Evolutionary conservation across 2,888 invertebrate genomes (phyloP), one percentile per base, ranked within the genome.

Genomic region (Pollenia angustigena): DNA sequence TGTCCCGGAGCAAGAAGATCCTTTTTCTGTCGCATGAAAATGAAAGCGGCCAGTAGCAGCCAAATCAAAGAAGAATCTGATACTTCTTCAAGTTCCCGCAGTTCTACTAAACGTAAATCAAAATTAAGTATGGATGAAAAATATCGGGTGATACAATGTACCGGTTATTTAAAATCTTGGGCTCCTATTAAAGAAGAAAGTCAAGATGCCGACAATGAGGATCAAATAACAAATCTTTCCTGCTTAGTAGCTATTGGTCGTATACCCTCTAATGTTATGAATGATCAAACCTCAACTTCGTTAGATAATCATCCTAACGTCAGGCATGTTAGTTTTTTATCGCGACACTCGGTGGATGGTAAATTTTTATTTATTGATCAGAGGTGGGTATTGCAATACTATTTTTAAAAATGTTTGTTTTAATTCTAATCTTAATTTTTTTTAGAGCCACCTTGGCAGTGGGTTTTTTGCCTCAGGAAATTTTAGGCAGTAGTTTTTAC

Each of bases 11-110:
- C 98, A 0, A 94, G 98, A 4, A 95, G 99, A 52, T 98, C 98
- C 0, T 99, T 99, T 93, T 98, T 98, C 93, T 99, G 98, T 92
- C 96, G 98, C 85, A 98, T 98, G 96, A 98, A 98, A 93, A 96
- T 96, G 90, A 97, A 97, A 92, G 92, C 94, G 10, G 46, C 80
- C 54, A 90, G 93, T 3, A 93, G 94, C 16, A 95, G 95, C 90
- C 94, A 96, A 85, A 91, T 93, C 7, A 97, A 97, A 93, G 97
- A 97, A 90, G 97, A 97, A 91, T 94, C 95, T 0, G 92, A 92
- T 80, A 93, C 92, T 2, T 92, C 92, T 0, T 92, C 92, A 18
- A 92, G 92, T 68, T 92, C 93, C 8, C 91, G 91, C n/a, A 95
- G 94, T 89, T 96, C 94, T 87, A 95, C 95, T 85, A 94, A 95